Conservation (phyloP, 2,888 invertebrate genomes). For the Augochlorella aurata region DNA sequence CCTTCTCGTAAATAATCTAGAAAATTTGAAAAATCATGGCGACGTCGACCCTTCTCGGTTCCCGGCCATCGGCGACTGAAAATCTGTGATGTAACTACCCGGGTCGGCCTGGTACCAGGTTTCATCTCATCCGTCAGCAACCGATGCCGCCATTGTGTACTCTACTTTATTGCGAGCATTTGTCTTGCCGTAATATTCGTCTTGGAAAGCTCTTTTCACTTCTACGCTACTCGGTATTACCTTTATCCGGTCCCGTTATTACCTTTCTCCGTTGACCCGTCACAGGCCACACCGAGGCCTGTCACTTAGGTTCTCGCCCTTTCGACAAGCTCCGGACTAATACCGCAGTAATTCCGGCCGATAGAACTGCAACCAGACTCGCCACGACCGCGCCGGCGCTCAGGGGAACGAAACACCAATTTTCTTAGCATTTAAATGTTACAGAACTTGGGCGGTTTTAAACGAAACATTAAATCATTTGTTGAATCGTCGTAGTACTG, state of each 20-base stretch:
- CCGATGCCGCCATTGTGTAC: slow-evolving; percentile 72
- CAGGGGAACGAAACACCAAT: no score
- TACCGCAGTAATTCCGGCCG: slow-evolving; percentile 55
- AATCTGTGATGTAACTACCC: neutral
- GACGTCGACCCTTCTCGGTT: neutral
- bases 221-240: slow-evolving; percentile 1
- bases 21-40: neutral
- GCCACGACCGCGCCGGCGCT: neutral
- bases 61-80: neutral
- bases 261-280: neutral
- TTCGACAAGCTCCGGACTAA: slow-evolving; percentile 48
- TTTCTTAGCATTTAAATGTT: no score
- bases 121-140: slow-evolving; percentile 52
- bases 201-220: slow-evolving; percentile 33
- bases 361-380: slow-evolving; percentile 50
- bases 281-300: neutral
- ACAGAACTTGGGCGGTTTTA: no score
- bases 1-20: no score
- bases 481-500: no score
- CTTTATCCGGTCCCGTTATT: slow-evolving; percentile 1
- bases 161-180: slow-evolving; percentile 76
- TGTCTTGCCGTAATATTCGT: slow-evolving; percentile 75
- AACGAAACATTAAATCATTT: no score
- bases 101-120: slow-evolving; percentile 5
- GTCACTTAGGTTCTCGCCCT: slow-evolving; percentile 29